A percentile compares a stretch with the other conserved stretches of the same genome.
Conservation (phyloP, 2,888 invertebrate genomes). For the Pteria penguin region DNA sequence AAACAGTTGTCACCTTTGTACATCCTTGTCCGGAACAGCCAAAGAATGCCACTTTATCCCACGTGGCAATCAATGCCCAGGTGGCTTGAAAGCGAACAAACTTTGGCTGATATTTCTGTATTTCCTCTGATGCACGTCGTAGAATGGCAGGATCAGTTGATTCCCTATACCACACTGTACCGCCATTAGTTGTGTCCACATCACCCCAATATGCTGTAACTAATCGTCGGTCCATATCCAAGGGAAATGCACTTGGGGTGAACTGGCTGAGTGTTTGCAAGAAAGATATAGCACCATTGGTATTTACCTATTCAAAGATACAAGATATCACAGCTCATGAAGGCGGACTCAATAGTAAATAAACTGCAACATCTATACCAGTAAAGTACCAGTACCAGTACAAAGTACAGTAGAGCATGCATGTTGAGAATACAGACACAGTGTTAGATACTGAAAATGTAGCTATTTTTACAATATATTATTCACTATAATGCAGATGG, state of each 20-base stretch:
- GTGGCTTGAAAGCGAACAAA: constrained; percentile 10
- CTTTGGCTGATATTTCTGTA: not conserved
- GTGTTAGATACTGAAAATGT: no score
- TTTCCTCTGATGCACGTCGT: constrained; percentile 13
- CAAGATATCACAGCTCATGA: no score
- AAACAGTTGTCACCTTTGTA: constrained; percentile 9
- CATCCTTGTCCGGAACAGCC: not conserved
- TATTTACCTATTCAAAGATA: constrained; percentile 18
- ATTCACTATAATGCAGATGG: no score
- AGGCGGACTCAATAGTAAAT: no score
- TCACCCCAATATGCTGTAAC: constrained; percentile 32
- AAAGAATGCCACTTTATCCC: no score
- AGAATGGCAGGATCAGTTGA: not conserved
- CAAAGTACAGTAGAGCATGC: no score
- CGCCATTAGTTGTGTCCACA: constrained; percentile 20
- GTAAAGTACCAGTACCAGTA: no score
- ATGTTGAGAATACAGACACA: no score
- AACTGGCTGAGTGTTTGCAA: not conserved
- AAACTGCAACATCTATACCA: no score
- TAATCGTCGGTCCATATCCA: not conserved
- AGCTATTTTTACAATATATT: no score
- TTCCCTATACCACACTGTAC: constrained; percentile 28
- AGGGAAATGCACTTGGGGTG: constrained; percentile 16
- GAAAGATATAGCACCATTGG: constrained; percentile 34
- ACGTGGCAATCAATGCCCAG: no score